Percentiles rank a stretch among this genome's conserved stretches.
phyloP scores from a whole-genome alignment of 2,113 vertebrate species.

The Aleadryas rufinucha region DNA sequence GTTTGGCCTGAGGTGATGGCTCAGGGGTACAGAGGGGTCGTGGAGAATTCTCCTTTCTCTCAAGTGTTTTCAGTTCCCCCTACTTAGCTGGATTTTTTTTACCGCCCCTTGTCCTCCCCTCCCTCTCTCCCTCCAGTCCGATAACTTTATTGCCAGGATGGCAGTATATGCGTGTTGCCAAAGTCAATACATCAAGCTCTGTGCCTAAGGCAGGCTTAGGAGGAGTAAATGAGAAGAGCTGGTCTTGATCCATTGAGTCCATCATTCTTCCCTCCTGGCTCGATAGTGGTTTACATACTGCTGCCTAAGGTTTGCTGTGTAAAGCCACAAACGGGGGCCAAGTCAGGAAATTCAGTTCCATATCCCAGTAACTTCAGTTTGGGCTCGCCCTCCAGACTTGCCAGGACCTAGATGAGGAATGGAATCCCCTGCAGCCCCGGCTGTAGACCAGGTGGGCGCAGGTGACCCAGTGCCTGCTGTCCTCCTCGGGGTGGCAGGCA shows the following conservation, averaged over 20 bases:
- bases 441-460: not conserved
- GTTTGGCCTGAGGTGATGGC: not conserved
- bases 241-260: not conserved
- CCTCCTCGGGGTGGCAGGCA: not conserved
- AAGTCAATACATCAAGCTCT: constrained; percentile 28
- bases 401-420: not conserved
- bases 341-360: not conserved
- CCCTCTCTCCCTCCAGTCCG: not conserved
- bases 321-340: not conserved
- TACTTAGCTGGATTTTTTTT: not conserved
- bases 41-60: not conserved
- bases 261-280: constrained; percentile 1
- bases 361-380: not conserved
- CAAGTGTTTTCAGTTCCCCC: not conserved
- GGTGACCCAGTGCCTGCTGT: not conserved
- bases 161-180: not conserved
- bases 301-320: not conserved
- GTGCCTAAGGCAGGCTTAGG: not conserved
- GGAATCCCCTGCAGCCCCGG: not conserved
- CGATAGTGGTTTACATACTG: not conserved
- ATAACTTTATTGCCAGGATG: constrained; percentile 10
- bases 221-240: not conserved
- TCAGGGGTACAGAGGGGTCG: not conserved
- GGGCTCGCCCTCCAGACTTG: not conserved
- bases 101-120: not conserved